A percentile compares a stretch with the other conserved stretches of the same genome.
Evolutionary conservation across 2,797 vertebrate species (phyloP).

Genomic region (Pangasius djambal): DNA sequence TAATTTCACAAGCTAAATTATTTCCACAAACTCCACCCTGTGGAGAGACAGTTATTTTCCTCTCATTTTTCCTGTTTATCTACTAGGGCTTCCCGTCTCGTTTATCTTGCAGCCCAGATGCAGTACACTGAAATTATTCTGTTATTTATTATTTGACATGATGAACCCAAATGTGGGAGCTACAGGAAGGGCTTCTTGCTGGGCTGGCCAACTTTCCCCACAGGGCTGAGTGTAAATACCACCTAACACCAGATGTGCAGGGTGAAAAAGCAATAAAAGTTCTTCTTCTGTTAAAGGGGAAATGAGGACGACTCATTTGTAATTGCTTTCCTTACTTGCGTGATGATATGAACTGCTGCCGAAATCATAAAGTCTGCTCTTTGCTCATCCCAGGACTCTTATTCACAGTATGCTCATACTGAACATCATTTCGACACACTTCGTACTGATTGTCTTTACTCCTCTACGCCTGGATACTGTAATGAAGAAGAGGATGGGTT

Average conservation of each 20-base stretch:
- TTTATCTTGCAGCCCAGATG: conserved; percentile 12
- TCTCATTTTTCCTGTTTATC: conserved; percentile 36
- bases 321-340: background rate
- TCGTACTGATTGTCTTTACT: background rate
- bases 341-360: background rate
- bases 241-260: conserved; percentile 33
- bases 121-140: conserved; percentile 47
- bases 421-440: no score
- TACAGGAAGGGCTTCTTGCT: conserved; percentile 32
- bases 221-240: conserved; percentile 37
- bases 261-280: background rate
- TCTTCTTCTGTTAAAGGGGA: no score
- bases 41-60: conserved; percentile 18
- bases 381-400: background rate
- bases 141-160: conserved; percentile 56
- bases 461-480: background rate
- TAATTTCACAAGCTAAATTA: conserved; percentile 26
- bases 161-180: conserved; percentile 47
- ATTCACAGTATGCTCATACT: no score
- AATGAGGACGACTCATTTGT: background rate
- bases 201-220: conserved; percentile 57
- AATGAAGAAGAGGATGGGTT: background rate
- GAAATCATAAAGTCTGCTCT: background rate
- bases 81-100: conserved; percentile 16
- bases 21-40: conserved; percentile 35